These are phyloP conservation scores for Drosophila nr. fundita DNA, from an alignment of 2,888 invertebrate genomes.

Conservation along the genomic window DNA sequence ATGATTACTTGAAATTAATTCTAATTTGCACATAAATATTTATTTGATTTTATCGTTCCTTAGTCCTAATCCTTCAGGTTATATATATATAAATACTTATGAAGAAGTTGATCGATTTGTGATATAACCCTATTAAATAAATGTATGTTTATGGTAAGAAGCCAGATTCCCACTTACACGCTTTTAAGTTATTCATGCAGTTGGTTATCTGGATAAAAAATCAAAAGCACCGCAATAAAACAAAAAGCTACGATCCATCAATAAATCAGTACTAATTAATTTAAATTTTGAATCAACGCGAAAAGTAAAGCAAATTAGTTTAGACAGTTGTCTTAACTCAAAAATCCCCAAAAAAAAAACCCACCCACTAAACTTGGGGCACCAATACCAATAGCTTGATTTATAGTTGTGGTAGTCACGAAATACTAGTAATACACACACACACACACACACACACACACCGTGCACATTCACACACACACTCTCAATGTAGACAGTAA, in stretches of 20 bases:
- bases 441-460: not conserved
- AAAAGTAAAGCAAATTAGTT: constrained; percentile 45
- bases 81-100: not conserved
- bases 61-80: not conserved
- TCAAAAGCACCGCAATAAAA: constrained; percentile 27
- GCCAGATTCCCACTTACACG: not conserved
- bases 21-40: not conserved
- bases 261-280: constrained; percentile 33
- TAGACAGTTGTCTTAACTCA: constrained; percentile 43
- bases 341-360: constrained; percentile 28
- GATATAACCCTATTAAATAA: not conserved
- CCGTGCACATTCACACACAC: not conserved
- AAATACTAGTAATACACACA: constrained; percentile 34
- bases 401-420: constrained; percentile 23
- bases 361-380: constrained; percentile 27
- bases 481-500: constrained; percentile 52
- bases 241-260: constrained; percentile 5
- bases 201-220: not conserved
- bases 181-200: not conserved
- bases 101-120: not conserved
- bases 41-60: not conserved
- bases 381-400: constrained; percentile 4
- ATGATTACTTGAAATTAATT: not conserved
- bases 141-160: not conserved
- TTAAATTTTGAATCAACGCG: constrained; percentile 37